These are phyloP conservation scores for Tenebrosternarchus preto DNA, from an alignment of 2,113 vertebrate species.

Conservation along the genomic window DNA sequence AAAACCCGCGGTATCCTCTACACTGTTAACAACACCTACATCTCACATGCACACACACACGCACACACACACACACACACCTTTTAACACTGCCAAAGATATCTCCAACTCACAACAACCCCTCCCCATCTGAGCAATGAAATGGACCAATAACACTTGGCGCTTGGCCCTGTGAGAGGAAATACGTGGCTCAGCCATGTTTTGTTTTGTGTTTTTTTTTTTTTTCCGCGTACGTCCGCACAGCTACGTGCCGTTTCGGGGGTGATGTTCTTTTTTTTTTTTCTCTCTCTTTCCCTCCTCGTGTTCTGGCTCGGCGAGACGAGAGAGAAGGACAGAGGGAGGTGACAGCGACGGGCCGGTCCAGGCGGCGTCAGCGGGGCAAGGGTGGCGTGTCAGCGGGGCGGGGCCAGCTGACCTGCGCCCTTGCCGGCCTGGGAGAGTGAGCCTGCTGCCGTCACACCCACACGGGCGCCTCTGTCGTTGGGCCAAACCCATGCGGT, in stretches of 20 bases:
- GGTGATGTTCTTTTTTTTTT: constrained; percentile 5
- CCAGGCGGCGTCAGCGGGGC: constrained; percentile 46
- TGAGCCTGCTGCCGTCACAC: constrained; percentile 49
- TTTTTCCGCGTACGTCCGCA: constrained; percentile 68
- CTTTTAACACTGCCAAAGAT: not conserved
- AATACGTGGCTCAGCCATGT: constrained; percentile 70
- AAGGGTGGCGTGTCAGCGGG: too few species aligned
- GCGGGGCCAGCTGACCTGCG: constrained; percentile 51
- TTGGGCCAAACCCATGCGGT: constrained; percentile 41
- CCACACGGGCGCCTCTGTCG: constrained; percentile 39
- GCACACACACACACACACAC: constrained; percentile 57
- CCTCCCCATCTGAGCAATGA: constrained; percentile 15
- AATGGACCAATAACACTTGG: constrained; percentile 60
- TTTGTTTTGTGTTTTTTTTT: too few species aligned
- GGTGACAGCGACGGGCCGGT: too few species aligned
- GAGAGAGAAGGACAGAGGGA: constrained; percentile 67
- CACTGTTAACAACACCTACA: constrained; percentile 62
- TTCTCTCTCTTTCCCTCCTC: too few species aligned
- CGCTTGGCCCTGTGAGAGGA: constrained; percentile 61
- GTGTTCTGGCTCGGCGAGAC: constrained; percentile 45
- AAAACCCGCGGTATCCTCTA: constrained; percentile 76
- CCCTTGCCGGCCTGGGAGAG: constrained; percentile 24
- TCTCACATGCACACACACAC: constrained; percentile 63
- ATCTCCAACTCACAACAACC: constrained; percentile 8
- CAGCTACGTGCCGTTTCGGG: constrained; percentile 70